Conservation (phyloP, 1,140 invertebrate genomes). For the Diachasmimorpha longicaudata region DNA sequence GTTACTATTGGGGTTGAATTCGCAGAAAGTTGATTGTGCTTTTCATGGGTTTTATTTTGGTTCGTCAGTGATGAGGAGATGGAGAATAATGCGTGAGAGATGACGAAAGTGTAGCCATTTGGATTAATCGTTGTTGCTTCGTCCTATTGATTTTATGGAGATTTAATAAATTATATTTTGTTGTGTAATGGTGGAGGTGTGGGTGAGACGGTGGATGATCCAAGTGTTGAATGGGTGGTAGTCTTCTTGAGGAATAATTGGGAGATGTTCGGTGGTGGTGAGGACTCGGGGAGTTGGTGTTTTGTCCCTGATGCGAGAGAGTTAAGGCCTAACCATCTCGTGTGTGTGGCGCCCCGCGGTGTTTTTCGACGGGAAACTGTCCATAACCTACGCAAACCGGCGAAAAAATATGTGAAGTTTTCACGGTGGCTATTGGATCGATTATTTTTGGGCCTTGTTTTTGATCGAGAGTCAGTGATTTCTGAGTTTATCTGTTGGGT, state of each 20-base stretch:
- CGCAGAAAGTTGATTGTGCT: background rate
- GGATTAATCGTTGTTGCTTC: background rate
- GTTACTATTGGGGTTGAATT: background rate
- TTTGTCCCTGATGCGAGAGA: background rate
- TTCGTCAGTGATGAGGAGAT: background rate
- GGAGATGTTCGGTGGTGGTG: background rate
- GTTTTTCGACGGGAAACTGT: conserved; percentile 52
- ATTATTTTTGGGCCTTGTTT: background rate
- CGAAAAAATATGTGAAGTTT: conserved; percentile 28
- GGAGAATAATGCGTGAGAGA: conserved; percentile 3
- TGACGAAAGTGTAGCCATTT: background rate
- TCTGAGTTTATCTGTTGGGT: too few species aligned
- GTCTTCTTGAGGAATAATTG: background rate
- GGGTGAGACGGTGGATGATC: too few species aligned
- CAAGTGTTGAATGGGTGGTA: too few species aligned
- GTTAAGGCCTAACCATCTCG: background rate
- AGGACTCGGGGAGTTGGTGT: background rate
- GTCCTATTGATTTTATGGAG: background rate
- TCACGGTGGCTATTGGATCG: background rate
- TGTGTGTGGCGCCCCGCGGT: conserved; percentile 51
- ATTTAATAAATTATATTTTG: background rate
- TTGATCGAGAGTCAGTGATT: too few species aligned
- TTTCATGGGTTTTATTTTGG: background rate
- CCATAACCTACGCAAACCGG: conserved; percentile 43
- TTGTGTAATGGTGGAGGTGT: background rate